Conservation (phyloP, 2,797 vertebrate species). For the Diceros bicornis region DNA sequence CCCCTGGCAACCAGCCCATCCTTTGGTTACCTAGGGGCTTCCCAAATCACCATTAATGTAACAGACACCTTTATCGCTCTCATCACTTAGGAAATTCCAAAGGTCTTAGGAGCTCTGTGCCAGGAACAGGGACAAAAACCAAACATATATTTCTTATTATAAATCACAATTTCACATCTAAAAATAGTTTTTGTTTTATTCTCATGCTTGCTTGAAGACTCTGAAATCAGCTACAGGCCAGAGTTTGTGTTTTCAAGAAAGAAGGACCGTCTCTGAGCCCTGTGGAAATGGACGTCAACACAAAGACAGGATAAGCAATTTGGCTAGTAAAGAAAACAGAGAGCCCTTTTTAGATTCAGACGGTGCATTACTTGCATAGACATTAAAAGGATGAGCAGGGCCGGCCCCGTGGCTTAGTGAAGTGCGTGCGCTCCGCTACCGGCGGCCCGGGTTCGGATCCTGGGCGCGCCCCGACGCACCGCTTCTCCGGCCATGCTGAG, state of each 20-base stretch:
- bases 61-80: not conserved
- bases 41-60: not conserved
- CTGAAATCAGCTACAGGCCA: not conserved
- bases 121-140: not conserved
- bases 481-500: no score
- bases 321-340: slow-evolving; percentile 3
- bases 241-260: not conserved
- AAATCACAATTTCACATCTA: not conserved
- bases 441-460: no score
- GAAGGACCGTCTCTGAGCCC: not conserved
- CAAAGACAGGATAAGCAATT: not conserved
- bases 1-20: not conserved
- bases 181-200: not conserved
- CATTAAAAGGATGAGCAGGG: not conserved
- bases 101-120: not conserved
- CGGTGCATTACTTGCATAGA: not conserved
- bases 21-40: not conserved
- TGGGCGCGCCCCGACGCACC: no score
- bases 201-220: not conserved
- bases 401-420: no score
- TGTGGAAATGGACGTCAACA: not conserved
- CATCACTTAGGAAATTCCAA: not conserved
- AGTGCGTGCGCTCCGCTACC: no score
- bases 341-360: not conserved
- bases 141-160: not conserved